A percentile compares a stretch with the other conserved stretches of the same genome.
phyloP scores from a whole-genome alignment of 2,888 invertebrate species.

The Hyposoter didymator region DNA sequence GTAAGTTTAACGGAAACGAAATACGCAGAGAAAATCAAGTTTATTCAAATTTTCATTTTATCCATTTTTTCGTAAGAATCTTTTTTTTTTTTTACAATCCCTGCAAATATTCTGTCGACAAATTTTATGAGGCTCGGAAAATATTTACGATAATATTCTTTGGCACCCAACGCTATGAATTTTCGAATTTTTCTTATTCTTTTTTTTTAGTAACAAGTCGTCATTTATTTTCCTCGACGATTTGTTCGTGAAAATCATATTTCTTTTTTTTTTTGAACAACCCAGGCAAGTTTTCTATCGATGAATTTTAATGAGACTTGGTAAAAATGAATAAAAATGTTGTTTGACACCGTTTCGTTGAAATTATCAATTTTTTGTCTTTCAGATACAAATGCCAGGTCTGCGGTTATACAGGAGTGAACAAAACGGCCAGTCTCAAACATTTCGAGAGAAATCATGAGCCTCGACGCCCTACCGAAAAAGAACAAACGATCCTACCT shows the following conservation, averaged over 20 bases:
- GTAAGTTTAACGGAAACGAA: slow-evolving; percentile 82
- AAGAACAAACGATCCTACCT: slow-evolving; percentile 80
- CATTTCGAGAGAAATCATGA: slow-evolving; percentile 83
- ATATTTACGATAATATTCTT: no score
- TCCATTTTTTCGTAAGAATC: background rate
- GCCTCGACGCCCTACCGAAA: slow-evolving; percentile 83
- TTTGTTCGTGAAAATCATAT: slow-evolving; percentile 7
- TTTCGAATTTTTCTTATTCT: no score
- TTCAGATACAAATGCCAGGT: slow-evolving; percentile 87
- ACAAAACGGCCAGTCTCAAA: slow-evolving; percentile 85
- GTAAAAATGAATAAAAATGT: no score
- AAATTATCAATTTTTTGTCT: slow-evolving; percentile 67
- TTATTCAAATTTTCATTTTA: background rate
- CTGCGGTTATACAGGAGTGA: slow-evolving; percentile 87
- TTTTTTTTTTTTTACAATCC: background rate
- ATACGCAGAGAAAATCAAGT: background rate
- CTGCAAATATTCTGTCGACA: background rate
- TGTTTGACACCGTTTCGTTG: no score
- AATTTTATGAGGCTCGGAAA: background rate
- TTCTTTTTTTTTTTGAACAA: background rate
- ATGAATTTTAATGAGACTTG: background rate
- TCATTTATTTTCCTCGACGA: no score
- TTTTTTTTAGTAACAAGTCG: no score
- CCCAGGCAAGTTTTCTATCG: background rate
- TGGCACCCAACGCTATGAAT: no score